Evolutionary conservation across 2,797 vertebrate genomes (phyloP).

Genomic region (Rhyacichthys aspro): DNA sequence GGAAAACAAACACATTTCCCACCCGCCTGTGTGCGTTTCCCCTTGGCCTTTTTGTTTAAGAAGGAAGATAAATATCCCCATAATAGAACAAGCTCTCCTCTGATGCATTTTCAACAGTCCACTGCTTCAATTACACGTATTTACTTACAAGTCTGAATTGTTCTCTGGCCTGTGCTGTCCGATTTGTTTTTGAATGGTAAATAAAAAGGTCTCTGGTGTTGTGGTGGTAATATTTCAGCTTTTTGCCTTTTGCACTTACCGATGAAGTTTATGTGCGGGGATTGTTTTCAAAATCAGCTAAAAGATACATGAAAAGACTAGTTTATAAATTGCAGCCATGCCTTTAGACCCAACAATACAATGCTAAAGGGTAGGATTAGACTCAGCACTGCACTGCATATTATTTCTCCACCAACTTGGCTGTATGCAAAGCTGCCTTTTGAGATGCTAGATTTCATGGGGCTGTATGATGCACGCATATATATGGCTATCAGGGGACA

Average conservation of each 20-base stretch:
- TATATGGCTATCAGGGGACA: constrained; percentile 61
- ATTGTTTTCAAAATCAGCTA: constrained; percentile 74
- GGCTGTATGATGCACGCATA: constrained; percentile 56
- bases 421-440: constrained; percentile 61
- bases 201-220: constrained; percentile 68
- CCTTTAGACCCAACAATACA: constrained; percentile 46
- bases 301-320: constrained; percentile 41
- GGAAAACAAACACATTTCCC: constrained; percentile 59
- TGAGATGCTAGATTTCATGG: constrained; percentile 60
- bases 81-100: constrained; percentile 72
- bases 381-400: constrained; percentile 38
- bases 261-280: constrained; percentile 66
- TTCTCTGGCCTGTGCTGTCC: constrained; percentile 69
- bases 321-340: constrained; percentile 59
- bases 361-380: constrained; percentile 48
- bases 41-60: constrained; percentile 73
- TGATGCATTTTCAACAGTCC: constrained; percentile 81
- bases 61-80: constrained; percentile 79
- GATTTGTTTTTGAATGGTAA: constrained; percentile 74
- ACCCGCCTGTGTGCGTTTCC: constrained; percentile 43
- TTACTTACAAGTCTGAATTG: constrained; percentile 81
- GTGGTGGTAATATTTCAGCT: constrained; percentile 67
- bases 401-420: constrained; percentile 39
- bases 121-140: constrained; percentile 80
- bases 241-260: constrained; percentile 44